phyloP scores from a whole-genome alignment of 2,113 vertebrate genomes.

The Conger conger region DNA sequence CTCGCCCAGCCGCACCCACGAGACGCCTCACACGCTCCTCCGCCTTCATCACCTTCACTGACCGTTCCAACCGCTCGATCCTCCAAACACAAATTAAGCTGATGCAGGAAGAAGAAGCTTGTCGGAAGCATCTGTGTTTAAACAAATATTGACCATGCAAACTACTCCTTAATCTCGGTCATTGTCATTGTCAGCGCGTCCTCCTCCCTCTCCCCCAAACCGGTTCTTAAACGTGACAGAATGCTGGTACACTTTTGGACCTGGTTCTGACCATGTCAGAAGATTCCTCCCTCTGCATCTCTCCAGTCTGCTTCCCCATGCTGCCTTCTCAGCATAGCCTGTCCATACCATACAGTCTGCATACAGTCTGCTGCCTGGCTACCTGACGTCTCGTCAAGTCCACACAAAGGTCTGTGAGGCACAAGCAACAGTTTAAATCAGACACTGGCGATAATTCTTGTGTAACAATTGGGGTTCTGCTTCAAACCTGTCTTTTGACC shows the following conservation, averaged over 20 bases:
- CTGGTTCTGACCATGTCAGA: background rate
- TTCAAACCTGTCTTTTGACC: background rate
- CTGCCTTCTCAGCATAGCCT: background rate
- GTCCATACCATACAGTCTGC: too few species aligned
- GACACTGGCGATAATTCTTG: background rate
- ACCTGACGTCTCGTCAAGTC: background rate
- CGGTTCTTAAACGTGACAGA: background rate
- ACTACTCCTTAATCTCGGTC: slow-evolving; percentile 41
- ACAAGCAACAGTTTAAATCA: background rate
- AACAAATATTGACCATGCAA: slow-evolving; percentile 58
- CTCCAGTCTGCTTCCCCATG: too few species aligned
- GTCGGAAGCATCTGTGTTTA: slow-evolving; percentile 56
- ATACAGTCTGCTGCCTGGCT: background rate
- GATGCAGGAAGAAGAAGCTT: slow-evolving; percentile 51
- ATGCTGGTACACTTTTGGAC: background rate
- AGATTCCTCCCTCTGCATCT: background rate
- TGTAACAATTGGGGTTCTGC: background rate
- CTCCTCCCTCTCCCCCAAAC: background rate
- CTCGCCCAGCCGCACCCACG: slow-evolving; percentile 34
- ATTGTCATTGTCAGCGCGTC: slow-evolving; percentile 36
- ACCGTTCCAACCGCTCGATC: slow-evolving; percentile 53
- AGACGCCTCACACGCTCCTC: slow-evolving; percentile 41
- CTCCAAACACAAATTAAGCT: slow-evolving; percentile 52
- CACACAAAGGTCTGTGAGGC: background rate
- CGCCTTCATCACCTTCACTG: slow-evolving; percentile 49